These are phyloP conservation scores for Protobothrops flavoviridis DNA, from an alignment of 2,113 vertebrate genomes.

Conservation along the genomic window DNA sequence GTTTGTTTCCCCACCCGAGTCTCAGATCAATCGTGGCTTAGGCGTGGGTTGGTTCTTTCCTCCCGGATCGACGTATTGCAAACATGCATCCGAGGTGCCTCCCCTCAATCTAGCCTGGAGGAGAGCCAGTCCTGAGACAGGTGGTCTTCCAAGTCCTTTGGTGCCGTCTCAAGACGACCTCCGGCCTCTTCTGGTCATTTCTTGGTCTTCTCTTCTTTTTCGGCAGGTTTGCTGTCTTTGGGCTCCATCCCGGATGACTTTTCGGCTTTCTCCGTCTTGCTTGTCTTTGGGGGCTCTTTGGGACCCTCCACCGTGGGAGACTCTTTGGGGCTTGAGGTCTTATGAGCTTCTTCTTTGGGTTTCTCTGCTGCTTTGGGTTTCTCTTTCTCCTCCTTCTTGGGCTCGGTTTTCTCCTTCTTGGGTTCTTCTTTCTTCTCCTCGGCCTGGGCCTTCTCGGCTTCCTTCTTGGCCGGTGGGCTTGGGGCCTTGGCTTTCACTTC, in stretches of 20 bases:
- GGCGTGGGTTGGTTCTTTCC: background rate
- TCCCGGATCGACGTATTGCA: constrained; percentile 58
- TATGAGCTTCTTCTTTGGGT: constrained; percentile 59
- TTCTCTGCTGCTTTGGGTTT: constrained; percentile 68
- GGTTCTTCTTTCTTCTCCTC: constrained; percentile 41
- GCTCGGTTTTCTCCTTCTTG: constrained; percentile 48
- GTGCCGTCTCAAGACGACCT: background rate
- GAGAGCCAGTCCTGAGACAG: background rate
- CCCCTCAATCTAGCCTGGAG: constrained; percentile 43
- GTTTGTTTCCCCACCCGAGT: background rate
- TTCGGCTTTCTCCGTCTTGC: constrained; percentile 71
- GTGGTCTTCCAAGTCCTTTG: constrained; percentile 46
- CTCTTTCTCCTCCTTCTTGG: constrained; percentile 47
- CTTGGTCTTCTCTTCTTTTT: constrained; percentile 67
- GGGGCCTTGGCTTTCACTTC: constrained; percentile 62
- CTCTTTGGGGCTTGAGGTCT: constrained; percentile 45
- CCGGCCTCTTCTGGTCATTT: constrained; percentile 42
- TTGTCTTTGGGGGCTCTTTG: constrained; percentile 27
- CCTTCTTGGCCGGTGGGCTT: constrained; percentile 52
- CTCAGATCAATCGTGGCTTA: background rate
- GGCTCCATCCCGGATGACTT: constrained; percentile 80
- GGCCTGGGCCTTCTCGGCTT: constrained; percentile 48
- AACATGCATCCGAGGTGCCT: constrained; percentile 52
- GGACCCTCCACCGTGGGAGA: constrained; percentile 35
- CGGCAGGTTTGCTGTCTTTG: constrained; percentile 68